Evolutionary conservation across 2,113 vertebrate genomes (phyloP).

Genomic region (Alosa alosa): DNA sequence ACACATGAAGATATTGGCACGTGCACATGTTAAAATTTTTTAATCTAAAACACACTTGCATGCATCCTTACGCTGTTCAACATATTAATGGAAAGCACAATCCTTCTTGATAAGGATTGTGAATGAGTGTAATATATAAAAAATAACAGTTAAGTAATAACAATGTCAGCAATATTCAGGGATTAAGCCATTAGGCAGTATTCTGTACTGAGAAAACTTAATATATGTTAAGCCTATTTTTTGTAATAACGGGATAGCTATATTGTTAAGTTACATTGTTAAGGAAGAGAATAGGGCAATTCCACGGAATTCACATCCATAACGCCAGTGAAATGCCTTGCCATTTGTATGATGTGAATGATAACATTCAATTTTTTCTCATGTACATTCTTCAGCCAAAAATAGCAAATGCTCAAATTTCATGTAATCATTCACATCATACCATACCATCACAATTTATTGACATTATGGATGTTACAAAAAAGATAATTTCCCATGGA

Average conservation of each 20-base stretch:
- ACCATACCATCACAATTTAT: no score
- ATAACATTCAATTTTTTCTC: no score
- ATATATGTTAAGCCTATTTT: not conserved
- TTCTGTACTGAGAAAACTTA: no score
- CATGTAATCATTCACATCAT: no score
- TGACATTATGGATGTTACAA: no score
- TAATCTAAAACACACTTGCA: not conserved
- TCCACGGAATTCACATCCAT: no score
- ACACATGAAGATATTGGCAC: constrained; percentile 46
- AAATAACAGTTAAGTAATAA: not conserved
- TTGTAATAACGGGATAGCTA: not conserved
- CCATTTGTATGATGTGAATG: no score
- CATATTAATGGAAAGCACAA: not conserved
- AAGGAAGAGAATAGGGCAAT: not conserved
- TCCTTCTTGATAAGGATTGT: not conserved
- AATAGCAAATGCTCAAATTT: no score
- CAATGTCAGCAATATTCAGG: not conserved
- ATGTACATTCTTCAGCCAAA: no score
- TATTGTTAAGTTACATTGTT: not conserved
- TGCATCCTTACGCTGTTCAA: not conserved
- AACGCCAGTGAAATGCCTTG: no score
- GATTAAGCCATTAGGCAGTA: not conserved
- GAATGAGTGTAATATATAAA: not conserved
- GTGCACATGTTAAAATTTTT: not conserved
- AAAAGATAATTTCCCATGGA: no score